These are phyloP conservation scores for Papilio dardanus DNA, from an alignment of 1,140 invertebrate genomes.

Conservation along the genomic window DNA sequence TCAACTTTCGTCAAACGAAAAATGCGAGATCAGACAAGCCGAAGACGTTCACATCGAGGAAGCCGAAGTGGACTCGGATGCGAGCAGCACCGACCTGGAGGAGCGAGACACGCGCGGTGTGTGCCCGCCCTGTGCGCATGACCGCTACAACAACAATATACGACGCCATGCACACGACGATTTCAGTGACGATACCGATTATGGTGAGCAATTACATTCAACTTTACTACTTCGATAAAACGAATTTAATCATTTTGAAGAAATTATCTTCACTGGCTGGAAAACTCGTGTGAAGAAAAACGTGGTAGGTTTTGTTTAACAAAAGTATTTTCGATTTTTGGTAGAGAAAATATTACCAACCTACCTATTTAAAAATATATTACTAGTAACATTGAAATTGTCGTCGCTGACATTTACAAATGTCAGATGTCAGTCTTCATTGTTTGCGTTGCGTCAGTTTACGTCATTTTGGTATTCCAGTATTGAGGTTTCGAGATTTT, in stretches of 20 bases:
- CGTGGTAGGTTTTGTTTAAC: neutral
- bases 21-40: slow-evolving; percentile 71
- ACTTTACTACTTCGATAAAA: neutral
- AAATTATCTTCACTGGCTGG: neutral
- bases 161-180: slow-evolving; percentile 74
- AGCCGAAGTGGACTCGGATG: slow-evolving; percentile 76
- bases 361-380: neutral
- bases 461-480: neutral
- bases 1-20: slow-evolving; percentile 79
- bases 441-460: slow-evolving; percentile 17
- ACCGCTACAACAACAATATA: slow-evolving; percentile 77
- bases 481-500: slow-evolving; percentile 32
- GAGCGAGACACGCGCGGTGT: slow-evolving; percentile 71
- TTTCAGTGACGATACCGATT: slow-evolving; percentile 81
- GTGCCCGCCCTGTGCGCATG: slow-evolving; percentile 77
- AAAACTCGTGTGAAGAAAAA: too few relatives aligned
- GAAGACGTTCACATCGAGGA: slow-evolving; percentile 76
- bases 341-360: neutral
- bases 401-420: slow-evolving; percentile 15
- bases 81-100: slow-evolving; percentile 79
- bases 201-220: slow-evolving; percentile 59
- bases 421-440: slow-evolving; percentile 17
- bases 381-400: neutral
- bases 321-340: neutral
- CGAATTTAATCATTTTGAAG: neutral